Evolutionary conservation across 2,888 invertebrate genomes (phyloP).

Genomic region (Palloptera scutellata): DNA sequence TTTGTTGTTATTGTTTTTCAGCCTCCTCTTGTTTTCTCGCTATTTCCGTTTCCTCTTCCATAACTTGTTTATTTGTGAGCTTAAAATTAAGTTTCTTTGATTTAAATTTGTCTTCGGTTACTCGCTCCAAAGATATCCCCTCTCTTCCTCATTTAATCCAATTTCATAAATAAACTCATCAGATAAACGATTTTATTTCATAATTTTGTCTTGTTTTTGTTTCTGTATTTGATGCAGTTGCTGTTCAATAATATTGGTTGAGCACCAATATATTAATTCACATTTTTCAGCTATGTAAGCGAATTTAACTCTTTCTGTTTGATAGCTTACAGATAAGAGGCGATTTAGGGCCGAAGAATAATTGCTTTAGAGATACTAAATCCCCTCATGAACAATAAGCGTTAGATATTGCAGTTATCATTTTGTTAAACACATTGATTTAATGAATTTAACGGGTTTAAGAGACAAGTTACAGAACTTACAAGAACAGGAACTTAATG

Average conservation of each 20-base stretch:
- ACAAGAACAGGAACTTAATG: too few relatives aligned
- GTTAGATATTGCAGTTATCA: too few relatives aligned
- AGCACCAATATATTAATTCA: too few relatives aligned
- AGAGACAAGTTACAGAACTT: too few relatives aligned
- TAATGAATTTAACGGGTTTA: too few relatives aligned
- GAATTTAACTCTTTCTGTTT: too few relatives aligned
- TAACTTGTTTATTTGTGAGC: conserved; percentile 5
- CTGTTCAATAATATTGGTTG: conserved; percentile 23
- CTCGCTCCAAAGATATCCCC: background rate
- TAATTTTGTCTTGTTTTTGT: conserved; percentile 24
- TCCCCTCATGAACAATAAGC: too few relatives aligned
- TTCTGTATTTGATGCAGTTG: conserved; percentile 30
- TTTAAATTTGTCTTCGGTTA: background rate
- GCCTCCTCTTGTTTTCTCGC: background rate
- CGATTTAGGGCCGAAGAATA: too few relatives aligned
- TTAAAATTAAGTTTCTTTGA: background rate
- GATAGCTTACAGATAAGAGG: too few relatives aligned
- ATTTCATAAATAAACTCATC: conserved; percentile 27
- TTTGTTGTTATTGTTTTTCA: conserved; percentile 8
- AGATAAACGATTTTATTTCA: conserved; percentile 16
- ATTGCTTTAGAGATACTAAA: too few relatives aligned
- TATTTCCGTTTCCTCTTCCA: conserved; percentile 3
- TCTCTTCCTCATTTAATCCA: background rate
- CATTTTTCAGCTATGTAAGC: too few relatives aligned
- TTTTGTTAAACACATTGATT: too few relatives aligned